Evolutionary conservation across 2,888 invertebrate genomes (phyloP), one percentile per base, ranked within the genome.

Genomic region (Hypercompe scribonia): DNA sequence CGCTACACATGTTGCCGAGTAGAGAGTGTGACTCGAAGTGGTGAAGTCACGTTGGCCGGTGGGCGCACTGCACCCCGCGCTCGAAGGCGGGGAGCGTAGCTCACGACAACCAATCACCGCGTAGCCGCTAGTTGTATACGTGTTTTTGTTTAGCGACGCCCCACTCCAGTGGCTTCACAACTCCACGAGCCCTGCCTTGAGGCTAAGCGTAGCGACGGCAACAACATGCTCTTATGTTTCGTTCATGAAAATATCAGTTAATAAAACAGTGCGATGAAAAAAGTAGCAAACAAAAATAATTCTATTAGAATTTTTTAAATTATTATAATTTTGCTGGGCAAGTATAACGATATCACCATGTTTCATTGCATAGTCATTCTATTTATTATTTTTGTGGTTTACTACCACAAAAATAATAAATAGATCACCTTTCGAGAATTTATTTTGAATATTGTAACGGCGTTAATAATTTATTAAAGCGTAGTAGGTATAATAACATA

Each of bases 141-240:
- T 96, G 95, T 96, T 96, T 94, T 96, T 96, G 96, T 96, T 96
- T 96, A 95, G 94, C 92, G 92, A 94, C 94, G 95, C 95, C 96
- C 95, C 95, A 93, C 94, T 94, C 94, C 91, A 90, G 87, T 89
- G 88, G 90, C 91, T 91, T 89, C 88, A 88, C 89, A 88, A 91
- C 91, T 91, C 88, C 90, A 90, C 91, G 93, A 92, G 90, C 92
- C 92, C 94, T 93, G 91, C 92, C 94, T 95, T 92, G 90, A 92
- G 92, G 90, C 90, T 84, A 82, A 73, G 34, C 73, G 94, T 95
- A 95, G 91, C 78, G 91, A 71, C 78, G 74, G 90, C 91, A 93
- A 75, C 79, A 76, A 87, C 88, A 86, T 58, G 39, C 79, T 72
- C 68, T 81, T 70, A 79, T 77, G 77, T 73, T 18, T 10, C 18